phyloP scores from a whole-genome alignment of 2,888 invertebrate species.

The Ormyrus labotus region DNA sequence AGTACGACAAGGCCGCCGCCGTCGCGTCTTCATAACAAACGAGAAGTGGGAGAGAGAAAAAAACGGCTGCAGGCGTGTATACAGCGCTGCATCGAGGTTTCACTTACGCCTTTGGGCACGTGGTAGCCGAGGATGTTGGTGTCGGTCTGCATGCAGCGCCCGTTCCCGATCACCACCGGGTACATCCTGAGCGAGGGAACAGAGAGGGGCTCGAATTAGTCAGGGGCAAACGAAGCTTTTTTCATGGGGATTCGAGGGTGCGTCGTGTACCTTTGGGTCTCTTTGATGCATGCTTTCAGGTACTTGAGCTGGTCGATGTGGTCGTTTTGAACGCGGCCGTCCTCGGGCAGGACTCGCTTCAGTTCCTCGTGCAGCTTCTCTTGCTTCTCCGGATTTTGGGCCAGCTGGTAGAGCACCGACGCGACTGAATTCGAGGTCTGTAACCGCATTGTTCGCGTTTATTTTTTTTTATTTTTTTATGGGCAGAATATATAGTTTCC shows the following conservation, averaged over 20 bases:
- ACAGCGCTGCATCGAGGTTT: neutral
- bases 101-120: slow-evolving; percentile 86
- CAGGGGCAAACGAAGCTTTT: no score
- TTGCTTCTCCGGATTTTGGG: slow-evolving; percentile 82
- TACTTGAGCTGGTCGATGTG: slow-evolving; percentile 82
- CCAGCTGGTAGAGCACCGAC: slow-evolving; percentile 84
- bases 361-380: slow-evolving; percentile 81
- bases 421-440: slow-evolving; percentile 88
- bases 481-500: neutral
- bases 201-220: neutral
- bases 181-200: slow-evolving; percentile 78
- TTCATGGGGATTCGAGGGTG: no score
- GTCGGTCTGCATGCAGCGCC: slow-evolving; percentile 83
- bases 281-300: slow-evolving; percentile 85
- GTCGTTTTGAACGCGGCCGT: slow-evolving; percentile 77
- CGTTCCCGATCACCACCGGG: slow-evolving; percentile 87
- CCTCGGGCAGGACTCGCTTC: slow-evolving; percentile 75
- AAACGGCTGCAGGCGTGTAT: neutral
- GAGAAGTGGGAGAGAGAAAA: neutral
- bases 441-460: slow-evolving; percentile 58
- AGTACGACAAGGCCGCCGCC: no score
- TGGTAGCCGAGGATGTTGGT: slow-evolving; percentile 84
- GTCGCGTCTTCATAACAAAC: no score
- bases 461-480: neutral
- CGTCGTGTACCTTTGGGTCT: slow-evolving; percentile 81